Conservation (phyloP, 1,140 invertebrate genomes). For the Macrocentrus cingulum region DNA sequence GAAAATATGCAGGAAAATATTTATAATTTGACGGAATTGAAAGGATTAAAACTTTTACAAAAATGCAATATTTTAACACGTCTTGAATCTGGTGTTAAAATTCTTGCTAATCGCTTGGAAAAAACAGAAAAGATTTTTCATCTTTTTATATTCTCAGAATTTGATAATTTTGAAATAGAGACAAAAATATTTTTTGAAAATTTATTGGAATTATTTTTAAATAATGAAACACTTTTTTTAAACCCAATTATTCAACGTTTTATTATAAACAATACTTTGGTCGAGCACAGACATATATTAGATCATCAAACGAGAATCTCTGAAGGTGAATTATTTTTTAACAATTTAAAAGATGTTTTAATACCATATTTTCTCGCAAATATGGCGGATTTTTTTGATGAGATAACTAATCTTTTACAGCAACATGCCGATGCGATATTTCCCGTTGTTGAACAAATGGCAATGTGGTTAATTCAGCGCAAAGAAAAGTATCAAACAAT, state of each 20-base stretch:
- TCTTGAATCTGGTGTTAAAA: constrained; percentile 22
- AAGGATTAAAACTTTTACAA: constrained; percentile 35
- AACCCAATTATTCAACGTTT: constrained; percentile 4
- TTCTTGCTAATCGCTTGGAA: constrained; percentile 19
- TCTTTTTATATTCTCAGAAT: constrained; percentile 28
- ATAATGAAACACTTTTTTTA: constrained; percentile 21
- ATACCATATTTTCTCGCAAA: constrained; percentile 39
- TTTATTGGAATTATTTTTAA: constrained; percentile 40
- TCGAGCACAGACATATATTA: not conserved
- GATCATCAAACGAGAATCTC: constrained; percentile 27
- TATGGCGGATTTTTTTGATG: constrained; percentile 31
- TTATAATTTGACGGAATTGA: constrained; percentile 27
- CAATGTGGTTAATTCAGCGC: constrained; percentile 34
- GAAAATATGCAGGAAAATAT: constrained; percentile 17
- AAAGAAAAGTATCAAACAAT: constrained; percentile 22
- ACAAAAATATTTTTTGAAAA: constrained; percentile 35
- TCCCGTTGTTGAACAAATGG: constrained; percentile 40
- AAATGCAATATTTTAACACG: constrained; percentile 30
- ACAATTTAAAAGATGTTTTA: constrained; percentile 40
- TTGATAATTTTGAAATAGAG: constrained; percentile 22
- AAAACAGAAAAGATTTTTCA: constrained; percentile 36
- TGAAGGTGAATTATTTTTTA: constrained; percentile 49
- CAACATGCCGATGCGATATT: constrained; percentile 33
- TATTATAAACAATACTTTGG: not conserved
- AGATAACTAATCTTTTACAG: constrained; percentile 32